Evolutionary conservation across 2,888 invertebrate genomes (phyloP), one percentile per base, ranked within the genome.

Genomic region (Hedychridium roseum): DNA sequence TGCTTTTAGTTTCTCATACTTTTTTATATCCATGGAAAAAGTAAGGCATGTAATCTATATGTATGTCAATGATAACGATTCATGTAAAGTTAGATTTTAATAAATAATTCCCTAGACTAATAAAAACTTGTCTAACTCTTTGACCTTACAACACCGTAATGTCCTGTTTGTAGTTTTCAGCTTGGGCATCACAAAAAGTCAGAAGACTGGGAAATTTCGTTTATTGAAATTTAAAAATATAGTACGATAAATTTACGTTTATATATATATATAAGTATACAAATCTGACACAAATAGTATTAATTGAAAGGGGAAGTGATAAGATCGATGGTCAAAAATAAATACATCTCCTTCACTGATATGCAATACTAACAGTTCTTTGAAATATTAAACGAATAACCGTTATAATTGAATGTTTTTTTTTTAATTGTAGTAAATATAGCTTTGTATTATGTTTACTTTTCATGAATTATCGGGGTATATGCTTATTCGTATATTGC

Each of bases 221-320:
- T 64, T 64, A 64, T 72, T 73, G 67, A 70, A 69, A 70, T 66
- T 68, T 61, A 69, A 72, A 68, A 68, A 71, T 72, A 72, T 70
- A 68, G 57, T 72, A 70, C 63, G 65, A 50, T 61, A 47, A 47
- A 51, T 42, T 50, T 55, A 48, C 26, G 3, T 30, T 47, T 57
- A 53, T 57, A 54, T 54, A 60, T 53, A 56, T 64, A 65, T 66
- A 55, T 60, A 64, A 54, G 54, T 61, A 60, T 66, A 57, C 60
- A 60, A 55, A 62, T 59, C 39, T 57, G 60, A 53, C 55, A 64
- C 50, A 58, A 58, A 31, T 47, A 58, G 51, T 53, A 47, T 59
- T 60, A 64, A 54, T 53, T 43, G 61, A 45, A 51, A 34, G 53
- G 51, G 42, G 46, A 50, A 59, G 47, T 50, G 52, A 48, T 20